Percentiles rank a stretch among this genome's conserved stretches.
phyloP scores from a whole-genome alignment of 2,113 vertebrate species.

The Caretta caretta region DNA sequence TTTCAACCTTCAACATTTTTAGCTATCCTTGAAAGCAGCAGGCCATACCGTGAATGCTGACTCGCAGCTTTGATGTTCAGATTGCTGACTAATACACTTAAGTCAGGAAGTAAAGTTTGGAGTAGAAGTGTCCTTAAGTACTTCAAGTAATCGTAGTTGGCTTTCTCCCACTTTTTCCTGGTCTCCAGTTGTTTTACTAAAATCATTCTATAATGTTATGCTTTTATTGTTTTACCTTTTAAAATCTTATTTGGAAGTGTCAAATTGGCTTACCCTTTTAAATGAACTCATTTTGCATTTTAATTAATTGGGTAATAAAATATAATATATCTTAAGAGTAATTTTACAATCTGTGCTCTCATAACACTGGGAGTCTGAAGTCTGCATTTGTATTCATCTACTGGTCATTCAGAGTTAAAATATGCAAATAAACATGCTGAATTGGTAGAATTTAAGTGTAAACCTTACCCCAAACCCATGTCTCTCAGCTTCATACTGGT shows the following conservation, averaged over 20 bases:
- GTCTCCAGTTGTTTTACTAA: neutral
- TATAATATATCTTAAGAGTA: fast-evolving
- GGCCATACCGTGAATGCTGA: neutral
- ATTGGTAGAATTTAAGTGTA: neutral
- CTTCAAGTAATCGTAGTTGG: neutral
- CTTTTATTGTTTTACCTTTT: neutral
- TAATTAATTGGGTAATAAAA: neutral
- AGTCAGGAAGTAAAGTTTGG: fast-evolving
- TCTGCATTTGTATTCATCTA: fast-evolving
- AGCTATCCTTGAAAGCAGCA: neutral
- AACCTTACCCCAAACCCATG: neutral
- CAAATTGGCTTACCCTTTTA: neutral
- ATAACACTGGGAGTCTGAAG: neutral
- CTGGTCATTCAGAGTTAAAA: neutral
- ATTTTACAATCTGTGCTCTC: neutral
- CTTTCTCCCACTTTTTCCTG: neutral
- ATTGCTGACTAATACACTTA: neutral
- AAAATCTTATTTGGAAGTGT: neutral
- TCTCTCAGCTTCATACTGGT: neutral
- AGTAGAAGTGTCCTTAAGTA: fast-evolving
- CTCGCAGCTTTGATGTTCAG: neutral
- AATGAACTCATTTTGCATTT: neutral
- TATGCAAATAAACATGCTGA: neutral
- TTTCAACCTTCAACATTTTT: neutral
- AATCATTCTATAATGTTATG: neutral